Percentiles rank a stretch among this genome's conserved stretches.
phyloP scores from a whole-genome alignment of 2,797 vertebrate genomes.

The Malacoraja senta region DNA sequence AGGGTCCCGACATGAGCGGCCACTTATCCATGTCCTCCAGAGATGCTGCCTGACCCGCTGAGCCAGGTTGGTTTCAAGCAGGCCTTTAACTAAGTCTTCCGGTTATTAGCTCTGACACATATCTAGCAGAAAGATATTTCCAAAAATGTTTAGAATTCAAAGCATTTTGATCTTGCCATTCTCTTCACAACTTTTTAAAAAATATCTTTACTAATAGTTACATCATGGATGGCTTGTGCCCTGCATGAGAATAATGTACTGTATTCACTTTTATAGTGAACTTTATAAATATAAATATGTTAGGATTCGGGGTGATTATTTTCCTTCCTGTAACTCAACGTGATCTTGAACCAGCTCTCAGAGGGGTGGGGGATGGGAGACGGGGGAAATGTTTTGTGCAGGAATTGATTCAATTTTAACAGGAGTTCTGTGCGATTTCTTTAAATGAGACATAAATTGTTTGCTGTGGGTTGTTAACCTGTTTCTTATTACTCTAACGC shows the following conservation, averaged over 20 bases:
- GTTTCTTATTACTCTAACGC: slow-evolving; percentile 30
- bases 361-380: too few species aligned
- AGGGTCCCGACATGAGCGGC: too few species aligned
- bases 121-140: background rate
- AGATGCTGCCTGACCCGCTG: too few species aligned
- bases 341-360: background rate
- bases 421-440: slow-evolving; percentile 11
- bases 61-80: too few species aligned
- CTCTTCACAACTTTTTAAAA: too few species aligned
- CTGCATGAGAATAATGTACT: background rate
- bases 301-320: background rate
- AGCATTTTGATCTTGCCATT: background rate
- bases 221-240: background rate
- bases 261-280: background rate
- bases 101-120: background rate
- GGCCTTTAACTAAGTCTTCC: background rate
- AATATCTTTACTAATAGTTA: background rate
- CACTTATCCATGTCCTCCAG: too few species aligned
- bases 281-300: background rate
- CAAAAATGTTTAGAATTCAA: background rate
- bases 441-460: slow-evolving; percentile 10
- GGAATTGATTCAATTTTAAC: background rate
- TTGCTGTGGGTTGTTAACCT: slow-evolving; percentile 16
- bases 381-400: background rate
- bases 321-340: background rate